Evolutionary conservation across 2,113 vertebrate species (phyloP).

Genomic region (Pavo muticus): DNA sequence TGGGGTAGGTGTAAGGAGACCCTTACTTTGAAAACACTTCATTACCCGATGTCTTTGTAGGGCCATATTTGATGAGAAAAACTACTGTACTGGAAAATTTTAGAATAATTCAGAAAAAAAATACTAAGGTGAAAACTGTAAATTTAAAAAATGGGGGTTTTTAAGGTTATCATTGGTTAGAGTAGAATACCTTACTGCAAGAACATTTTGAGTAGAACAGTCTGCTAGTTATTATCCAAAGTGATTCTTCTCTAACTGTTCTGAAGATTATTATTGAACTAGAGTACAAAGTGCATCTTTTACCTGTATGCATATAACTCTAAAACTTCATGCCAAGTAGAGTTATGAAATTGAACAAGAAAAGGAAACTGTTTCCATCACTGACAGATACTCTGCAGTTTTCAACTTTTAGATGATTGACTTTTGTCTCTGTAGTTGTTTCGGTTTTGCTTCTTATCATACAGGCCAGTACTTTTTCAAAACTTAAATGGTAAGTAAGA

Average conservation of each 20-base stretch:
- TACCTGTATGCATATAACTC: slow-evolving; percentile 51
- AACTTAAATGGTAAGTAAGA: background rate
- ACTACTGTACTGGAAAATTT: slow-evolving; percentile 52
- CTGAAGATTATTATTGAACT: slow-evolving; percentile 38
- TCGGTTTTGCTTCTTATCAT: background rate
- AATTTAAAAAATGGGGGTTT: slow-evolving; percentile 13
- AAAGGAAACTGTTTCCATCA: background rate
- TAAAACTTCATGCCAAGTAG: slow-evolving; percentile 30
- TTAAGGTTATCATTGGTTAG: slow-evolving; percentile 50
- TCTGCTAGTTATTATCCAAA: slow-evolving; percentile 43
- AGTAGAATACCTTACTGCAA: slow-evolving; percentile 12
- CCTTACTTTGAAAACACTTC: background rate
- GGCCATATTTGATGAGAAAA: slow-evolving; percentile 44
- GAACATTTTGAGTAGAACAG: slow-evolving; percentile 21
- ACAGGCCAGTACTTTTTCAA: background rate
- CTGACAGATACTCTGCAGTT: slow-evolving; percentile 6
- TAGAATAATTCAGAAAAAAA: slow-evolving; percentile 60
- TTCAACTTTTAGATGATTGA: background rate
- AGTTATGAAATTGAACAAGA: slow-evolving; percentile 39
- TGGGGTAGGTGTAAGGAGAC: background rate
- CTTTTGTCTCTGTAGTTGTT: slow-evolving; percentile 1
- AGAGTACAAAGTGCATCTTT: slow-evolving; percentile 28
- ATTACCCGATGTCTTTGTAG: background rate
- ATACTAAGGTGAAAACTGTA: background rate
- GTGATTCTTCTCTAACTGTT: slow-evolving; percentile 51